These are phyloP conservation scores for Psophia crepitans DNA, from an alignment of 2,113 vertebrate species.

Conservation along the genomic window DNA sequence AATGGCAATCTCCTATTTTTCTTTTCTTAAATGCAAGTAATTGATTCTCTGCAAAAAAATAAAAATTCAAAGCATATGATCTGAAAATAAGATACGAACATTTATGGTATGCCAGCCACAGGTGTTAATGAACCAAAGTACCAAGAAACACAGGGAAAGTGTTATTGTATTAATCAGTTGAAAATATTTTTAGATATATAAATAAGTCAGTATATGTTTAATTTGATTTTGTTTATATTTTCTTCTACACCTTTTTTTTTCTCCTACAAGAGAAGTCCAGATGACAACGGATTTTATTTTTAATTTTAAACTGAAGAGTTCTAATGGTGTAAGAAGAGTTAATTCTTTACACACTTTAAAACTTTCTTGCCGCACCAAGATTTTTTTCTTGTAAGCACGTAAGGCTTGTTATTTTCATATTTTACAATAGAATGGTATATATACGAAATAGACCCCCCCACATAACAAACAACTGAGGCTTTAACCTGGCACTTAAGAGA, in stretches of 20 bases:
- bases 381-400: not conserved
- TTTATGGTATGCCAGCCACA: not conserved
- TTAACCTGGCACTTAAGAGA: not conserved
- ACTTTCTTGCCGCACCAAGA: not conserved
- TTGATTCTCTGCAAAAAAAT: not conserved
- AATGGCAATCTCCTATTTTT: not conserved
- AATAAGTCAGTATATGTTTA: not conserved
- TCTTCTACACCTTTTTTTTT: not conserved
- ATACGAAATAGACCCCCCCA: not conserved
- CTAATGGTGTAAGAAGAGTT: not conserved
- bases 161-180: not conserved
- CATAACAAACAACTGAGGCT: not conserved
- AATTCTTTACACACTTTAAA: not conserved
- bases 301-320: not conserved
- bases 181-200: not conserved
- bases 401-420: not conserved
- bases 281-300: not conserved
- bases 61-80: not conserved
- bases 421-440: not conserved
- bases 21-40: not conserved
- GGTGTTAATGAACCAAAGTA: not conserved
- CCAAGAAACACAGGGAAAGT: not conserved
- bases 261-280: not conserved
- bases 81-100: not conserved
- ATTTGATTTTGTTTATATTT: not conserved